Base-by-base conservation (phyloP, 2,888 invertebrate species). In the Chrysolina haemoptera region DNA sequence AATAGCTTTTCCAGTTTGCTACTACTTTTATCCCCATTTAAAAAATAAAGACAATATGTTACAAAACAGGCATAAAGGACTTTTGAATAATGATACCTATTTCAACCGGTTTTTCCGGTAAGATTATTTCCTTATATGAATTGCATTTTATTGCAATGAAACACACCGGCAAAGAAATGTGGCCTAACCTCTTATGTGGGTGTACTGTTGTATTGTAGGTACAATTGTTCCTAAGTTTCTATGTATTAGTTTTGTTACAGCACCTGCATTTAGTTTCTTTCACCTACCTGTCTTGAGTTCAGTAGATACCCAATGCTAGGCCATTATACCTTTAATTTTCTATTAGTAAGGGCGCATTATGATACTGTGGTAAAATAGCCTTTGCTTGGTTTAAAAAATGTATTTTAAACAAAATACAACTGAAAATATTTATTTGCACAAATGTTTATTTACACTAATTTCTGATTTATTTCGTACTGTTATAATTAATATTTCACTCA, bases 271-370 rank as follows among this genome's bases (percentile, higher is more conserved):
- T 6, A 35, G 35, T 59, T 59, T n/a, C 27, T 59, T 27, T 35
- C 35, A 35, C 59, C n/a, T 59, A 35, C 59, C n/a, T 35, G 59
- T 14, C n/a, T 59, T 59, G n/a, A 59, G 59, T 59, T 59, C 59
- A 59, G n/a, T 59, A 16, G 59, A n/a, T 22, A 59, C 27, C 14
- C 35, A 16, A n/a, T n/a, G 59, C 12, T 59, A 59, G 59, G 59
- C 59, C 59, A 35, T 59, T 35, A 59, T 59, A 59, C 59, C 14
- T 59, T n/a, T 22, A 59, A 27, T 59, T 22, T n/a, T 59, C n/a
- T 59, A 35, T 59, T 59, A 59, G 59, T 59, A 59, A 1, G 59
- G 59, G 59, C 27, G 59, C 59, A 59, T 4, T 12, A 4, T n/a
- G n/a, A 14, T 59, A 12, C 9, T n/a, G n/a, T n/a, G n/a, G n/a